phyloP scores from a whole-genome alignment of 2,113 vertebrate genomes.

The Corvus cornix region DNA sequence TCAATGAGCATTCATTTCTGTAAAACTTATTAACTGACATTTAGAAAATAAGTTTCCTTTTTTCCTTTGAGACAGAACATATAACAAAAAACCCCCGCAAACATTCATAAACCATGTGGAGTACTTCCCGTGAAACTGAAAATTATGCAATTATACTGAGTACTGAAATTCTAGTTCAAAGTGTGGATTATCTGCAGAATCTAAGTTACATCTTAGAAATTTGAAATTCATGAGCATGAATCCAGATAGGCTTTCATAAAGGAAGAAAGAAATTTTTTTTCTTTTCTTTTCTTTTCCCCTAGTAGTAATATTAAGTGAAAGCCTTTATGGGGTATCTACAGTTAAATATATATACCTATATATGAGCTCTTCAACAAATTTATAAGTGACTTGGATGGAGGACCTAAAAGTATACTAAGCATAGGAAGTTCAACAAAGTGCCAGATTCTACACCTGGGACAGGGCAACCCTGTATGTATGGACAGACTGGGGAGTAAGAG shows the following conservation, averaged over 20 bases:
- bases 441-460: too few species aligned
- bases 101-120: background rate
- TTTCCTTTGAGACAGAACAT: background rate
- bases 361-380: background rate
- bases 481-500: accelerated
- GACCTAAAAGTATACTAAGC: background rate
- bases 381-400: background rate
- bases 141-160: background rate
- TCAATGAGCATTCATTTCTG: background rate
- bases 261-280: background rate
- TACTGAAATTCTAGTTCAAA: background rate
- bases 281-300: background rate
- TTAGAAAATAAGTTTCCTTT: background rate
- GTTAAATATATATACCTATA: background rate
- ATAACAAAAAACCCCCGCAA: accelerated
- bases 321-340: background rate
- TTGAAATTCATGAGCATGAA: background rate
- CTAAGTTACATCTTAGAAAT: background rate
- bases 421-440: background rate
- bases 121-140: background rate
- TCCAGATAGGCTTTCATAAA: background rate
- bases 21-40: background rate
- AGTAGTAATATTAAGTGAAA: background rate
- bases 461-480: accelerated
- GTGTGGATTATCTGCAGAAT: background rate